Conservation (phyloP, 2,113 vertebrate genomes). For the Xenopus tropicalis region UCB_Xtro_10.0 CM004445.2:23337001-23337500, state of each 20-base stretch:
- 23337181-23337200: conserved; percentile 17
- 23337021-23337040: too few species aligned
- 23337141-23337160: too few species aligned
- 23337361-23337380: conserved; percentile 8
- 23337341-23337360: background rate
- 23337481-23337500: background rate
- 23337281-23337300: conserved; percentile 15
- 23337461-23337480: conserved; percentile 9
- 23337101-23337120: too few species aligned
- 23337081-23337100: too few species aligned
- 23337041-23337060: too few species aligned
- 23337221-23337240: conserved; percentile 13
- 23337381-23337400: background rate
- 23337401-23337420: background rate
- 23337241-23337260: background rate
- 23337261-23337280: conserved; percentile 20
- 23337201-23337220: conserved; percentile 12
- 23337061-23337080: too few species aligned
- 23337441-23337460: conserved; percentile 1
- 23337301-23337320: background rate
- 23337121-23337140: too few species aligned
- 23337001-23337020: too few species aligned
- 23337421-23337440: background rate
- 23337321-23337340: background rate
- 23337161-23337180: background rate